Base-by-base conservation (phyloP, 1,140 invertebrate genomes). In the Drosophila parvula region DNA sequence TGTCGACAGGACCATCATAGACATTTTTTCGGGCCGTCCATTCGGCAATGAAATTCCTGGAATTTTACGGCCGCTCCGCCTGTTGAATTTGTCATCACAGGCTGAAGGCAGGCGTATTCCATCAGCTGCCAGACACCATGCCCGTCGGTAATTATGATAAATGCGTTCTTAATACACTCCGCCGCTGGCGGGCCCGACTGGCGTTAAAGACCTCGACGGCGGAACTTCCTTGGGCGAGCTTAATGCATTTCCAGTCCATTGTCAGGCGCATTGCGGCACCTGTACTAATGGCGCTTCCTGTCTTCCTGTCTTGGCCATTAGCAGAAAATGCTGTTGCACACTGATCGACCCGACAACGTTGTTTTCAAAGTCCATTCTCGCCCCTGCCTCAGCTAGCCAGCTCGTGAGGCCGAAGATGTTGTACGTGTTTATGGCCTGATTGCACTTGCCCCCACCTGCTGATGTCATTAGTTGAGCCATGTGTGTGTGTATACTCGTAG, bases 261-360 rank as follows among this genome's bases (percentile, higher is more conserved):
- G 51, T 44, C 57, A 30, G 30, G 30, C 34, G 43, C 56, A 47
- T 45, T 77, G 51, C 40, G 63, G 56, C 79, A 81, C 77, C 82
- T 78, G 56, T 69, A 55, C 76, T 86, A 88, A 86, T 86, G 79
- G 76, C 79, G 74, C 73, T 88, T 88, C 83, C 83, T 83, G 76
- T 77, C 59, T 69, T 59, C 56, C 43, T 77, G 34, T 28, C 50
- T 56, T 34, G 50, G 60, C 83, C 83, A 86, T 86, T 88, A 86
- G 73, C 64, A 74, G 63, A 18, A 61, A 79, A 88, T 81, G 73
- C 65, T 69, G 40, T 57, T 76, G 59, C 64, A 77, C 60, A 45
- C 63, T 57, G 78, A 58, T 74, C 77, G 77, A 74, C 63, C 50
- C 56, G 53, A 62, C 75, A 64, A 18, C 48, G 61, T 62, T 58